Evolutionary conservation across 2,888 invertebrate species (phyloP), one percentile per base, ranked within the genome.

Genomic region (Pammene fasciana): DNA sequence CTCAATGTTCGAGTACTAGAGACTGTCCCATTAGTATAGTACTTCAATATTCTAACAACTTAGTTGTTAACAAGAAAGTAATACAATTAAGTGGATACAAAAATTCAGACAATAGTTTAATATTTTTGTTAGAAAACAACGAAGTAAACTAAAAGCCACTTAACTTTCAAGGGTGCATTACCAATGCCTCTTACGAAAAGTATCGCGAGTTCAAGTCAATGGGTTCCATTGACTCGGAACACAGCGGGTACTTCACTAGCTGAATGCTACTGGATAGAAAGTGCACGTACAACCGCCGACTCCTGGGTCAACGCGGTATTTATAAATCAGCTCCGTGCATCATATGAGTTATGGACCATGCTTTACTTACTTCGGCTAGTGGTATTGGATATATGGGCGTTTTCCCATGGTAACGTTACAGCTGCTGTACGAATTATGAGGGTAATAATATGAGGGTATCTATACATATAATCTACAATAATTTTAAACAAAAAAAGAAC

Each of bases 251-350:
- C 70, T 52, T 54, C 70, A 70, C 70, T 70, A 70, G 26, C 55
- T 61, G 70, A 71, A 73, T 65, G 77, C 77, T 76, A 75, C 75
- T 75, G 75, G 72, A 73, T 78, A 75, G 77, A 76, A 76, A 75
- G 76, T 76, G 74, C 75, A 74, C 62, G 64, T 71, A 70, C 52
- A 11, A 38, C 41, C 36, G 14, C 57, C 46, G 64, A 64, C 68
- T 67, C 73, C 61, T 67, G 65, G 76, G 76, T 76, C 76, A 75
- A 71, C 70, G 62, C 68, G 67, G 71, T 70, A 73, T 73, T 72
- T 72, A 75, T 75, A 76, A 74, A 75, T 75, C 74, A 72, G 54
- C 68, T 71, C 45, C 59, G 65, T 59, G 65, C 65, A 46, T 60
- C 60, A 18, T 50, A 46, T 65, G 64, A 68, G 56, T 64, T 68